Conservation (phyloP, 2,888 invertebrate species). For the Drosophila pseudotalamancana region DNA sequence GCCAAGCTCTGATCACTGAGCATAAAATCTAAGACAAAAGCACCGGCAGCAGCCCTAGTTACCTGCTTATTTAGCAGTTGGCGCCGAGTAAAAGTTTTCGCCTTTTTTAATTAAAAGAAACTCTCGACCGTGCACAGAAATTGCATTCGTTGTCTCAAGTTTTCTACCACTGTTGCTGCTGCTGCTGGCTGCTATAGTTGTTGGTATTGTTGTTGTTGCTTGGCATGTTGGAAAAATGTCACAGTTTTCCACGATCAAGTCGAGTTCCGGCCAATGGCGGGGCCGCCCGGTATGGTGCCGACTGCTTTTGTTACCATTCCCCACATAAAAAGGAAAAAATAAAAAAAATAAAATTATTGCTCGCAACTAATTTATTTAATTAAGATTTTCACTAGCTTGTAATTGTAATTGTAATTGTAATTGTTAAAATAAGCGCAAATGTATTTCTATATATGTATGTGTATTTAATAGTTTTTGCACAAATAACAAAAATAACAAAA, state of each 20-base stretch:
- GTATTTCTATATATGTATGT: slow-evolving; percentile 21
- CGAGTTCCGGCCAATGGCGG: slow-evolving; percentile 47
- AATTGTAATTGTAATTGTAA: slow-evolving; percentile 47
- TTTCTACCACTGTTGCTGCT: slow-evolving; percentile 37
- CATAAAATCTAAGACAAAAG: slow-evolving; percentile 76
- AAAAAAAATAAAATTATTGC: slow-evolving; percentile 55
- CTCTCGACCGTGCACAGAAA: slow-evolving; percentile 59
- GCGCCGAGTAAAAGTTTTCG: slow-evolving; percentile 73
- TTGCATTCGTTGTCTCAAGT: slow-evolving; percentile 43
- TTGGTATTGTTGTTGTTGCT: slow-evolving; percentile 21
- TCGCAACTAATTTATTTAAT: slow-evolving; percentile 73
- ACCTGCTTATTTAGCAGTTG: slow-evolving; percentile 64
- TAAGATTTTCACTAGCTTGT: slow-evolving; percentile 72
- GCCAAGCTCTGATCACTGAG: slow-evolving; percentile 64
- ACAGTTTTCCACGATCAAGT: slow-evolving; percentile 55
- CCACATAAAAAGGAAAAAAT: slow-evolving; percentile 61
- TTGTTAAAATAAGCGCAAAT: slow-evolving; percentile 39
- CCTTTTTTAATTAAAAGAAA: slow-evolving; percentile 79
- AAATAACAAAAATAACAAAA: slow-evolving; percentile 73
- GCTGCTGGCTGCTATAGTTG: slow-evolving; percentile 20
- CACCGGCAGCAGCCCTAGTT: slow-evolving; percentile 66
- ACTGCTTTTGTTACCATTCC: slow-evolving; percentile 73
- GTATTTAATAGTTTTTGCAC: slow-evolving; percentile 63
- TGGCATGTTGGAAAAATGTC: slow-evolving; percentile 55
- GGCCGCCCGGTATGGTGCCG: slow-evolving; percentile 39